Base-by-base conservation (phyloP, 2,797 vertebrate genomes). In the Sebastes itinus region DNA sequence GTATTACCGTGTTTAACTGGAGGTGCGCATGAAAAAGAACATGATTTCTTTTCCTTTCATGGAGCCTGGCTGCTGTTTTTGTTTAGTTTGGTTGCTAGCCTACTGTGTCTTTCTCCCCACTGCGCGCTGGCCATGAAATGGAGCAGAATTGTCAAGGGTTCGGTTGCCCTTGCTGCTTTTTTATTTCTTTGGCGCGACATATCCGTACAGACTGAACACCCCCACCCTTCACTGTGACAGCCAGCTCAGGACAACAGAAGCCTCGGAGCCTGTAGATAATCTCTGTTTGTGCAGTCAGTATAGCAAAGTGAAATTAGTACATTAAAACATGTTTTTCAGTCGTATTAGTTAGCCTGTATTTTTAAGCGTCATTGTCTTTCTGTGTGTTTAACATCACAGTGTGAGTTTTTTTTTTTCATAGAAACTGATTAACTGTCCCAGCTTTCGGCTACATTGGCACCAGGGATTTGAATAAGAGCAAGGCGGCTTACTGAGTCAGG, bases 11-110 rank as follows among this genome's bases (percentile, higher is more conserved):
- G 77, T 88, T 82, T 68, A 80, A 75, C 70, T 68, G 23, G 75
- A 89, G 83, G 83, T 89, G 85, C 82, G 72, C 72, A 82, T 89
- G 67, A 92, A 86, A 92, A 87, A 87, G 70, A 88, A 87, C 86
- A 89, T 85, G 76, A 88, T 89, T 90, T 88, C 30, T 88, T 89
- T 89, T 91, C 82, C 88, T 87, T 81, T 86, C 78, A 73, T 83
- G 72, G 77, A 77, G 69, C 78, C 87, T 90, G 84, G 83, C 85
- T 86, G 80, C 85, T 92, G 86, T 89, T 88, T 89, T 77, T 93
- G 88, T 94, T 91, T 90, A 86, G 85, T 88, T 95, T 92, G 91
- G 90, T 92, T 88, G 84, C 78, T 84, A 85, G 85, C 85, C 84
- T 62, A 75, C 83, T 77, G 75, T 86, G 78, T 88, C 84, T 83